Evolutionary conservation across 2,113 vertebrate genomes (phyloP).

Genomic region (Mellivora capensis): DNA sequence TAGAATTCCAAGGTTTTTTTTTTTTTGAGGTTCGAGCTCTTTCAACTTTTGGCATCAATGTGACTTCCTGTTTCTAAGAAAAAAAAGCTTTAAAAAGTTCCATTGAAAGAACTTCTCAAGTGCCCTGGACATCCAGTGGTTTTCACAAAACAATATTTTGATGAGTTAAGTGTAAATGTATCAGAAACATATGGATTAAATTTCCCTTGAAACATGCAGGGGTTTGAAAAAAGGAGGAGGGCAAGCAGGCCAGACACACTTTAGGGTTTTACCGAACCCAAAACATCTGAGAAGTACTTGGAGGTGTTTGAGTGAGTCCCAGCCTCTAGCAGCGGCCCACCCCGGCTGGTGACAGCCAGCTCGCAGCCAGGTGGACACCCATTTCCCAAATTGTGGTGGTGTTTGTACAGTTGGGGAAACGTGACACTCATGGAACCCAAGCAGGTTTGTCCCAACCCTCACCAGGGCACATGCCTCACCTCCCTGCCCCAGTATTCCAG

Average conservation of each 20-base stretch:
- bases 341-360: neutral
- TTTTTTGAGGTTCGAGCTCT: conserved; percentile 58
- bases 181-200: conserved; percentile 71
- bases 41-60: conserved; percentile 55
- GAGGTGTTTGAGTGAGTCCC: conserved; percentile 46
- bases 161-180: conserved; percentile 73
- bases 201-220: conserved; percentile 58
- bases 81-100: conserved; percentile 58
- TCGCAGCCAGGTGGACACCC: neutral
- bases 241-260: conserved; percentile 33
- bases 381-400: neutral
- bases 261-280: conserved; percentile 37
- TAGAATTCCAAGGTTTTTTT: neutral
- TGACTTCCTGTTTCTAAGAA: conserved; percentile 71
- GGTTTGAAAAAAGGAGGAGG: conserved; percentile 40
- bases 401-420: neutral
- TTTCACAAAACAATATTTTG: conserved; percentile 73
- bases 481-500: neutral
- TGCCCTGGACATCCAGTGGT: conserved; percentile 53
- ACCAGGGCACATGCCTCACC: neutral
- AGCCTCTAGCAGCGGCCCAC: conserved; percentile 10
- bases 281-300: conserved; percentile 44
- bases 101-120: conserved; percentile 57
- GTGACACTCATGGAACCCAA: neutral
- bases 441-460: neutral